phyloP scores from a whole-genome alignment of 1,140 invertebrate genomes.

The Euura saliciscinereae region DNA sequence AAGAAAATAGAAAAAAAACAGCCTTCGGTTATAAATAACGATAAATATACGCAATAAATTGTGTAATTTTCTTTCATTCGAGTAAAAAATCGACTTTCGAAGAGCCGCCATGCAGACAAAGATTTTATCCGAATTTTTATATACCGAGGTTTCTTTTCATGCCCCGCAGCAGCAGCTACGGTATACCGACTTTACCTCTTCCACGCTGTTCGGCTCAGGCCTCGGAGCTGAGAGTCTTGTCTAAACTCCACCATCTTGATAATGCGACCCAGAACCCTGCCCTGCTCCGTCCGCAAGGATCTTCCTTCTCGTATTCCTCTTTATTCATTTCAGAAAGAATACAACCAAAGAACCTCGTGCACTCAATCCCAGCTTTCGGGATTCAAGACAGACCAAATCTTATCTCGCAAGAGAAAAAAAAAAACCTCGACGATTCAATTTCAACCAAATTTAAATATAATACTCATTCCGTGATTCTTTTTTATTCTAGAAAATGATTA shows the following conservation, averaged over 20 bases:
- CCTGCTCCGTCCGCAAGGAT: no score
- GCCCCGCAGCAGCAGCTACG: not conserved
- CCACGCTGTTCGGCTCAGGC: not conserved
- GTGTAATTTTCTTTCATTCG: no score
- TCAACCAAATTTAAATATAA: not conserved
- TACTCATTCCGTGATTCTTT: no score
- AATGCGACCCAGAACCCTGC: not conserved
- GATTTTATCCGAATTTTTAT: not conserved
- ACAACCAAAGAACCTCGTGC: not conserved
- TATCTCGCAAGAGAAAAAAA: no score
- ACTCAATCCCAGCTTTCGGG: not conserved
- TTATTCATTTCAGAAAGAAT: no score
- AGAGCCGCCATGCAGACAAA: not conserved
- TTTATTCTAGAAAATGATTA: no score
- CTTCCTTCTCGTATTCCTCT: no score
- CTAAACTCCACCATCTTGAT: conserved; percentile 7
- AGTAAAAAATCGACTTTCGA: no score
- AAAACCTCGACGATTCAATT: not conserved
- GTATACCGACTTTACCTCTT: not conserved
- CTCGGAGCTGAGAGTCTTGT: not conserved
- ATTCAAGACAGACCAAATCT: no score
- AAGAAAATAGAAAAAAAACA: not conserved
- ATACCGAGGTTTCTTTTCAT: not conserved
- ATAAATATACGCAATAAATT: no score
- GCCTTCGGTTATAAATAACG: no score